phyloP scores from a whole-genome alignment of 2,797 vertebrate genomes.

The Siniperca scherzeri region DNA sequence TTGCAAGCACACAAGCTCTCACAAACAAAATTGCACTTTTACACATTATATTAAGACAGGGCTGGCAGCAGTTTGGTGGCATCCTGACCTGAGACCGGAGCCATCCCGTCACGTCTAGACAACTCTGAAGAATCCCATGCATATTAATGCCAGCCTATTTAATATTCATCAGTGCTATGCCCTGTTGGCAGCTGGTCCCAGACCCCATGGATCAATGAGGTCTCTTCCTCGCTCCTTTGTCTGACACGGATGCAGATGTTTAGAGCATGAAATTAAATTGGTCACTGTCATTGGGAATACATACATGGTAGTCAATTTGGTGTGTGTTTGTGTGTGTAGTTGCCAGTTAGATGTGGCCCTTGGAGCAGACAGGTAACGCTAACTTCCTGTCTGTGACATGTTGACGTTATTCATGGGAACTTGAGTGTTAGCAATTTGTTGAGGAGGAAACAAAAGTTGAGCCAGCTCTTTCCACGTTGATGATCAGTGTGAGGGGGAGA shows the following conservation, averaged over 20 bases:
- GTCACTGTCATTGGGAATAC: constrained; percentile 73
- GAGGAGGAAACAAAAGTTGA: constrained; percentile 67
- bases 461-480: constrained; percentile 42
- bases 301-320: constrained; percentile 49
- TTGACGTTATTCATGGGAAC: constrained; percentile 62
- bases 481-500: constrained; percentile 14
- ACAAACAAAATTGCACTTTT: constrained; percentile 57
- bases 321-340: constrained; percentile 23
- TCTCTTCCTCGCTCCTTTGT: constrained; percentile 74
- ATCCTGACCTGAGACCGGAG: constrained; percentile 72
- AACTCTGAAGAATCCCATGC: constrained; percentile 71
- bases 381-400: constrained; percentile 57
- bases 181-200: constrained; percentile 79
- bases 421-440: constrained; percentile 57
- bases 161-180: constrained; percentile 82
- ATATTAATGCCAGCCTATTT: constrained; percentile 77
- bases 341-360: constrained; percentile 32
- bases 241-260: constrained; percentile 85
- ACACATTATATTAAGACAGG: constrained; percentile 44
- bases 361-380: constrained; percentile 42
- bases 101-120: constrained; percentile 73
- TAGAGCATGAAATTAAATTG: constrained; percentile 85
- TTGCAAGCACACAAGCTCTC: constrained; percentile 34
- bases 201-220: constrained; percentile 78
- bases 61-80: constrained; percentile 67